Base-by-base conservation (phyloP, 2,888 invertebrate genomes). In the Ophion ellenae region DNA sequence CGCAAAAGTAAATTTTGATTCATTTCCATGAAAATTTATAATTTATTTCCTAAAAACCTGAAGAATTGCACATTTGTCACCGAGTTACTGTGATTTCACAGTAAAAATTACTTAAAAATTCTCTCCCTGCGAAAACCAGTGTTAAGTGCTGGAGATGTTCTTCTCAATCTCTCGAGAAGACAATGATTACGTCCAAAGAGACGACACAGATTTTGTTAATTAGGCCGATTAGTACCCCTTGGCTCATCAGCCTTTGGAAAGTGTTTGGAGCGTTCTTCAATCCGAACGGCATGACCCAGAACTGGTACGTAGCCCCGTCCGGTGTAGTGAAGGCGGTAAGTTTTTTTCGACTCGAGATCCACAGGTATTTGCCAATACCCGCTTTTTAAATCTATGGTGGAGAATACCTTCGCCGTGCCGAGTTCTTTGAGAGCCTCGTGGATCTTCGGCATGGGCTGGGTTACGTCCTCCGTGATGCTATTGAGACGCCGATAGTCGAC, bases 241-340 rank as follows among this genome's bases (percentile, higher is more conserved):
- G 88, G 9, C 75, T 82, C 89, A 91, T 91, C 0, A 91, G 88
- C 78, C 91, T 87, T 85, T 91, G 89, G 87, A 90, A 92, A 0
- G 90, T 90, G 9, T 87, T 83, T 0, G 90, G 90, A 1, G 91
- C 91, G 47, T 87, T 89, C 73, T 90, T 91, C 0, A 90, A 73
- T 0, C 90, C 90, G 59, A 91, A 91, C 1, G 90, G 90, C 90
- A 90, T 91, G 0, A 91, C 89, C 6, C 84, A 67, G 63, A 91
- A 92, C 45, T 90, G 89, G 77, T 89, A 92, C 2, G 86, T 86
- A 0, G 89, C 89, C 1, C 90, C 89, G 53, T 89, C 87, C 0
- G 91, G 90, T 0, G 91, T 89, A 10, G 87, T 53, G 74, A 91
- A 91, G 3, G 90, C 91, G 0, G 92, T 91, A 7, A 87, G 83